phyloP scores from a whole-genome alignment of 2,888 invertebrate genomes.

The Rhyacophila evoluta region DNA sequence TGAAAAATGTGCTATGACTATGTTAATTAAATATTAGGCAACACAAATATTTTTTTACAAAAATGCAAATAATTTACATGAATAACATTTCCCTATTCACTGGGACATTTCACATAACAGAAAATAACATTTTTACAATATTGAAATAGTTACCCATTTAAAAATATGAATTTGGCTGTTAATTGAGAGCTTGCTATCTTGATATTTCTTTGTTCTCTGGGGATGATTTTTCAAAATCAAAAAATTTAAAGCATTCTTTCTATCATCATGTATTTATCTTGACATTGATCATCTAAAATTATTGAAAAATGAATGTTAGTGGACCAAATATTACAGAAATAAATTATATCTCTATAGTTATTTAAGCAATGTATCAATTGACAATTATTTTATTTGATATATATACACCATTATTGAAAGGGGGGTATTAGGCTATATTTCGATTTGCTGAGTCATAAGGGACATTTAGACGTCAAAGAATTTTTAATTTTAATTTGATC shows the following conservation, averaged over 20 bases:
- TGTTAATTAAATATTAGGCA: background rate
- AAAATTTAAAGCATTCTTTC: too few relatives aligned
- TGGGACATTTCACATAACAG: conserved; percentile 1
- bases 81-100: conserved; percentile 3
- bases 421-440: too few relatives aligned
- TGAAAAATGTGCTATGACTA: background rate
- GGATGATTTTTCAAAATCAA: too few relatives aligned
- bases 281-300: background rate
- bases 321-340: too few relatives aligned
- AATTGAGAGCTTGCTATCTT: background rate
- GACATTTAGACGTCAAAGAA: too few relatives aligned
- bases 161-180: conserved; percentile 4
- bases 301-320: background rate
- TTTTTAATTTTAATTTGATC: too few relatives aligned
- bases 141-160: background rate
- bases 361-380: too few relatives aligned
- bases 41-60: conserved; percentile 20
- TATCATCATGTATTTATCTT: background rate
- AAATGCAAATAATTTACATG: conserved; percentile 19
- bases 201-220: background rate
- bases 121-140: conserved; percentile 7
- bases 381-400: too few relatives aligned
- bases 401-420: too few relatives aligned
- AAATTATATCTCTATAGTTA: too few relatives aligned
- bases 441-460: too few relatives aligned